phyloP scores from a whole-genome alignment of 2,113 vertebrate species.

The Pantherophis guttatus region DNA sequence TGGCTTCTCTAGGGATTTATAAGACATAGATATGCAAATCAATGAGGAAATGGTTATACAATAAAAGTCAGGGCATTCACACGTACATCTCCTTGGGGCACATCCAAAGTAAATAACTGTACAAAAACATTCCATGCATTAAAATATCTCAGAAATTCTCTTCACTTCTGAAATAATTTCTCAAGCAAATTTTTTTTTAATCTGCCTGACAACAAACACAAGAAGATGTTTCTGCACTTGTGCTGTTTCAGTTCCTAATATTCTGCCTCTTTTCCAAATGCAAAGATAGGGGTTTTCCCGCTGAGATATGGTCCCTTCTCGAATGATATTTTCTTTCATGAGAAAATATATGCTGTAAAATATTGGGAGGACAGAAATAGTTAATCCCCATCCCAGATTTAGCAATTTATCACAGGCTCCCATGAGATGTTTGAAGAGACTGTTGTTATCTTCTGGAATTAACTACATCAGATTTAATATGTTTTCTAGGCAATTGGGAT shows the following conservation, averaged over 20 bases:
- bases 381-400: background rate
- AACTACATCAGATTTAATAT: constrained; percentile 11
- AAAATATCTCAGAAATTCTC: background rate
- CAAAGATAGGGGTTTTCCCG: background rate
- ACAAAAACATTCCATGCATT: background rate
- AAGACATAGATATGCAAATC: background rate
- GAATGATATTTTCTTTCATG: background rate
- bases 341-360: background rate
- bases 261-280: background rate
- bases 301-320: background rate
- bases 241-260: background rate
- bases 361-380: background rate
- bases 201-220: background rate
- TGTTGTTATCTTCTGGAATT: constrained; percentile 11
- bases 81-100: background rate
- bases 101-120: background rate
- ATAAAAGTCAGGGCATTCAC: background rate
- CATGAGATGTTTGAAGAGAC: background rate
- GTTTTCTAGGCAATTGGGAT: background rate
- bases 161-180: background rate
- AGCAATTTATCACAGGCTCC: background rate
- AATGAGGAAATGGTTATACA: background rate
- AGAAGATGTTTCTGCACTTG: background rate
- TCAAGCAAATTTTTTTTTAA: background rate
- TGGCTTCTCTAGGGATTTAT: background rate